Evolutionary conservation across 2,797 vertebrate species (phyloP), one percentile per base, ranked within the genome.

Genomic region (Astyanax mexicanus): DNA sequence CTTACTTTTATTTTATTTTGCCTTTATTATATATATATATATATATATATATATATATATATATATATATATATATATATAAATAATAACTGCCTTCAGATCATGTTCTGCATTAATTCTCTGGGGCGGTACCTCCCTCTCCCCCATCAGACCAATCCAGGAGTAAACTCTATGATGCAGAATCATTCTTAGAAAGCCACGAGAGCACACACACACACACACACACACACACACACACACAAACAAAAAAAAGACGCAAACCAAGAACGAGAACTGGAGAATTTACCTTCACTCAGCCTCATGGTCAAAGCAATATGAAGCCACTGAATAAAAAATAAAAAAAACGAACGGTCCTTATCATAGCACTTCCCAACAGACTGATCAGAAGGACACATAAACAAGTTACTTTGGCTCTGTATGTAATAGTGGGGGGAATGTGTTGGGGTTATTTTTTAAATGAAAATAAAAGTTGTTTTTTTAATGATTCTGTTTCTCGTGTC

Each of bases 391-490:
- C 81, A 86, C 86, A 84, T 83, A 92, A 90, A 85, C 86, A 87
- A 89, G 88, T 86, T 91, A 87, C 89, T 91, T 92, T 90, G 89
- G 89, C 90, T 93, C 91, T 93, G 90, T 93, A 90, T 92, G 90
- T 91, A 89, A 92, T 89, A 90, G 90, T 92, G 89, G 90, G 88
- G 69, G 86, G 90, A 88, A 88, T 92, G 85, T 92, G 90, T 92
- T 88, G 88, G 89, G 91, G 91, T 90, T 93, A 93, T 94, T 94
- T 94, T 95, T 95, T 92, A 92, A 73, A 93, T 91, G 85, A 91
- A 93, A 94, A 93, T 91, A 91, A 93, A 84, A 93, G 82, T 91
- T 91, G 91, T 94, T 93, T 94, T 57, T 95, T 91, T 93, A 93
- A 91, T 87, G 92, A 54, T 69, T 74, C 0, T n/a, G 42, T 51